phyloP scores from a whole-genome alignment of 1,140 invertebrate species.

The Calycopis cecrops region DNA sequence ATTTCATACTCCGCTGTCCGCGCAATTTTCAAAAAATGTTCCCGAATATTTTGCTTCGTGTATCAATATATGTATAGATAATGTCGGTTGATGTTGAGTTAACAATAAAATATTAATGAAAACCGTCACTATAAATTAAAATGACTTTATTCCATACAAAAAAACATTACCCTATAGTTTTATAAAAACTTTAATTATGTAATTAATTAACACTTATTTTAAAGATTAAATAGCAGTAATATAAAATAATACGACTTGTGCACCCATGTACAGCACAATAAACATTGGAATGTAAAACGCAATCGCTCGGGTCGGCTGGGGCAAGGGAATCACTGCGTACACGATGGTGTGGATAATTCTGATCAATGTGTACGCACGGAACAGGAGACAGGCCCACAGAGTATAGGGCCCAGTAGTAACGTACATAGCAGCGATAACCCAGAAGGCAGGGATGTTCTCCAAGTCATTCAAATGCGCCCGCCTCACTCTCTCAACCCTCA shows the following conservation, averaged over 20 bases:
- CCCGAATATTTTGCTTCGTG: no score
- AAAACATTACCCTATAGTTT: no score
- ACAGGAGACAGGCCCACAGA: slow-evolving; percentile 73
- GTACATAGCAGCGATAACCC: slow-evolving; percentile 79
- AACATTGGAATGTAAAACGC: slow-evolving; percentile 36
- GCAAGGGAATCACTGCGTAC: slow-evolving; percentile 72
- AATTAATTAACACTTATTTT: no score
- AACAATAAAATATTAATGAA: no score
- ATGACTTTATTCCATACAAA: no score
- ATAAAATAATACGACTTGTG: slow-evolving; percentile 35
- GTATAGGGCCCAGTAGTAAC: slow-evolving; percentile 76
- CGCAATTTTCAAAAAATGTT: no score
- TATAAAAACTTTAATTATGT: no score
- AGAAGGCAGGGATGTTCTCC: slow-evolving; percentile 84
- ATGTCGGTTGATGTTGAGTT: no score
- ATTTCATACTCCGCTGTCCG: no score
- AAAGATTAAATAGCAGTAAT: not conserved
- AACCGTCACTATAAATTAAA: no score
- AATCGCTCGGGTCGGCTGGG: slow-evolving; percentile 45
- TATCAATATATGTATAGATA: no score
- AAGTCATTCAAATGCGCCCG: slow-evolving; percentile 85
- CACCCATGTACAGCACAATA: slow-evolving; percentile 52
- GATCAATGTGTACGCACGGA: slow-evolving; percentile 76
- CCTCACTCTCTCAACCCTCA: slow-evolving; percentile 73
- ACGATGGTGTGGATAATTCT: slow-evolving; percentile 80